phyloP scores from a whole-genome alignment of 2,888 invertebrate species.

The Nemotelus pantherinus region DNA sequence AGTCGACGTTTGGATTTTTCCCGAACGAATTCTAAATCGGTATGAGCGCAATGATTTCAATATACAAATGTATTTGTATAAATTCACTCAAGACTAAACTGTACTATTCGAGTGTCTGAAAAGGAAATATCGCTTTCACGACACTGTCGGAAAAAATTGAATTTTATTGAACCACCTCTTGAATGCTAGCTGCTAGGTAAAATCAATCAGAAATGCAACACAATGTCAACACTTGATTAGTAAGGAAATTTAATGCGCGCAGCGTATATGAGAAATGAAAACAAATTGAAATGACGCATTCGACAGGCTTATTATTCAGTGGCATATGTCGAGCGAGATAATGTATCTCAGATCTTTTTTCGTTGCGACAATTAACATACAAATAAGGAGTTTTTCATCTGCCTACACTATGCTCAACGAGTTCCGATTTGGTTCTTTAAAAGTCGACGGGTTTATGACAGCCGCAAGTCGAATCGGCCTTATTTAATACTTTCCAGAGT shows the following conservation, averaged over 20 bases:
- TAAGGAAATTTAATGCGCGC: neutral
- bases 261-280: neutral
- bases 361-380: slow-evolving; percentile 16
- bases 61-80: too few species aligned
- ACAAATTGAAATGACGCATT: too few species aligned
- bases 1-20: neutral
- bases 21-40: too few species aligned
- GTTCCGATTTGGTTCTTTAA: too few species aligned
- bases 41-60: too few species aligned
- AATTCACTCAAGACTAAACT: too few species aligned
- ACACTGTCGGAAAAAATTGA: too few species aligned
- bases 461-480: slow-evolving; percentile 1
- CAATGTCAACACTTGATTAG: neutral
- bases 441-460: neutral
- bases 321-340: neutral
- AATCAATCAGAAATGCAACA: too few species aligned
- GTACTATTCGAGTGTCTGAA: too few species aligned
- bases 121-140: too few species aligned
- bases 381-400: slow-evolving; percentile 28
- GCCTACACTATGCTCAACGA: neutral
- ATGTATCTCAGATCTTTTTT: neutral
- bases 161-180: too few species aligned
- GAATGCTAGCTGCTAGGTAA: too few species aligned
- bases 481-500: neutral
- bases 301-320: neutral